These are phyloP conservation scores for Hippocampus guttulatus DNA, from an alignment of 2,113 vertebrate species.

Conservation along the genomic window DNA sequence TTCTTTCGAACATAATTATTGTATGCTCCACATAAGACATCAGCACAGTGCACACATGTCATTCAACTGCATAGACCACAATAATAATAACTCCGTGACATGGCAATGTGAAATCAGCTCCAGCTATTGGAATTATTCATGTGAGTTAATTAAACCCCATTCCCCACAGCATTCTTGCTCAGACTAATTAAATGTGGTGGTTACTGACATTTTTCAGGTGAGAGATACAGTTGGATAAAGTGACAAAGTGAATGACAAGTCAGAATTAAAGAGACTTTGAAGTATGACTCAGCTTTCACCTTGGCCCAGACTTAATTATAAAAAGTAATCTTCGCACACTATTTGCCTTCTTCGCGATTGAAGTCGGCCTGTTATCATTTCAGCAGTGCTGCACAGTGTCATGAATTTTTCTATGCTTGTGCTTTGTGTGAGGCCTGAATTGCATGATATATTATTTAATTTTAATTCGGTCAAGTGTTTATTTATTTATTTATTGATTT, in stretches of 20 bases:
- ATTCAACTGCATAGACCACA: conserved; percentile 21
- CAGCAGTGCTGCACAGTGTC: neutral
- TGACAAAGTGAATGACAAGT: conserved; percentile 31
- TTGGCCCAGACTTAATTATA: conserved; percentile 12
- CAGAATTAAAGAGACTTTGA: conserved; percentile 20
- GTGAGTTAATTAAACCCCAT: conserved; percentile 53
- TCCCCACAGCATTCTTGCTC: conserved; percentile 36
- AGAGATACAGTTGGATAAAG: conserved; percentile 35
- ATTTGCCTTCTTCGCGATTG: neutral
- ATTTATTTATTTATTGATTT: neutral
- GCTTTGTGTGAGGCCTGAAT: neutral
- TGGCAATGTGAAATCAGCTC: conserved; percentile 26
- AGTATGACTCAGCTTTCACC: conserved; percentile 14
- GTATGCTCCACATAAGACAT: conserved; percentile 37
- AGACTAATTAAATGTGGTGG: conserved; percentile 52
- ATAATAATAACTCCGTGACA: conserved; percentile 19
- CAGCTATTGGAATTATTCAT: conserved; percentile 35
- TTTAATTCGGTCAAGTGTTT: neutral
- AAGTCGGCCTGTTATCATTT: conserved; percentile 1
- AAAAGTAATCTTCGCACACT: conserved; percentile 18
- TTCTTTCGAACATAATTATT: conserved; percentile 20
- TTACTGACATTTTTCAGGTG: conserved; percentile 45
- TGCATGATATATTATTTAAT: neutral
- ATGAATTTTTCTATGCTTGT: neutral
- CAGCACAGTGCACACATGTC: conserved; percentile 36